Percentiles rank a stretch among this genome's conserved stretches.
Conservation (phyloP, 2,888 invertebrate species). For the Acleris literana region DNA sequence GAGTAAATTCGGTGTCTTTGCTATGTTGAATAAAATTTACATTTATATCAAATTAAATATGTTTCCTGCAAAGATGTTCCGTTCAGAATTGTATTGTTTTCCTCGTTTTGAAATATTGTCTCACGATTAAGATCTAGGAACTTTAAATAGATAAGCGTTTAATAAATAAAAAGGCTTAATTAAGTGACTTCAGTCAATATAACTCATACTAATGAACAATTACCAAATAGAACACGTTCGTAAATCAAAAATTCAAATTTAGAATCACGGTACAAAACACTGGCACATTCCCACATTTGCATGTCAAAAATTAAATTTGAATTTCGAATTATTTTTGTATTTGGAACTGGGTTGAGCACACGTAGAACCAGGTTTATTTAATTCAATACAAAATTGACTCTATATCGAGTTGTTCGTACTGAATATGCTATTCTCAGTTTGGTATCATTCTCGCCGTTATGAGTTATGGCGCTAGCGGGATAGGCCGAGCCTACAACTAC, state of each 20-base stretch:
- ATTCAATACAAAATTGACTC: no score
- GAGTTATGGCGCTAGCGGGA: slow-evolving; percentile 52
- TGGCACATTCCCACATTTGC: slow-evolving; percentile 31
- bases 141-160: slow-evolving; percentile 28
- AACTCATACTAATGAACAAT: slow-evolving; percentile 38
- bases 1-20: slow-evolving; percentile 24
- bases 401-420: no score
- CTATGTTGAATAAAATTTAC: slow-evolving; percentile 29
- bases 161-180: slow-evolving; percentile 36
- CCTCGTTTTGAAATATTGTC: slow-evolving; percentile 28
- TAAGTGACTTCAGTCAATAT: slow-evolving; percentile 33
- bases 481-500: slow-evolving; percentile 56
- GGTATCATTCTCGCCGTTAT: slow-evolving; percentile 38
- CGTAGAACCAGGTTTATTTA: no score
- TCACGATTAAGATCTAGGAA: slow-evolving; percentile 29
- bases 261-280: slow-evolving; percentile 7
- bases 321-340: slow-evolving; percentile 11
- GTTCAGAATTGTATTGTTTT: slow-evolving; percentile 34
- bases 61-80: slow-evolving; percentile 32
- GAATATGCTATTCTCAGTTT: slow-evolving; percentile 10
- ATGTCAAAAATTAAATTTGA: slow-evolving; percentile 21
- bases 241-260: slow-evolving; percentile 23
- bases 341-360: slow-evolving; percentile 4
- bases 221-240: slow-evolving; percentile 22
- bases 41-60: slow-evolving; percentile 32